Evolutionary conservation across 2,888 invertebrate genomes (phyloP), one percentile per base, ranked within the genome.

Genomic region (Drosophila macrothrix): DNA sequence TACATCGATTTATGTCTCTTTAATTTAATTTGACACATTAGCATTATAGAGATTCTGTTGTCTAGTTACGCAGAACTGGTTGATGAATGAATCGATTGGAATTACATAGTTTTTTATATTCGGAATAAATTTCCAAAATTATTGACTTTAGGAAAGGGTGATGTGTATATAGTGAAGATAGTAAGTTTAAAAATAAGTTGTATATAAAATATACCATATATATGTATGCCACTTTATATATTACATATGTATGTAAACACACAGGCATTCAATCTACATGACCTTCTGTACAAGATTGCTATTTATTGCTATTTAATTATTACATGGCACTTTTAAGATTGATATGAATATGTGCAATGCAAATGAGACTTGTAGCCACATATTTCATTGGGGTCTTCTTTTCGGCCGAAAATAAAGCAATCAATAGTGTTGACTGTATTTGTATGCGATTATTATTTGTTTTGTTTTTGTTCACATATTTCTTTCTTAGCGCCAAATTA

Each of bases 391-490:
- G 7, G 4, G 31, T 46, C 52, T 58, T 16, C 50, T 31, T n/a
- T 56, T 67, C 0, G 67, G 14, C 62, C 67, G 53, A 33, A 35
- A 61, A 52, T 33, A 33, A 50, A 39, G 16, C 43, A 19, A 66
- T 60, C 55, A 65, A 58, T 62, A 55, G 63, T 52, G 49, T 61
- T 71, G 59, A 78, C 50, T 74, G 67, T 70, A 58, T 59, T 43
- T 28, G 28, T 22, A n/a, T 54, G 31, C 33, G 35, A 61, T 71
- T 43, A 65, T 71, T 63, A 60, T 29, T 76, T 46, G 33, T 28
- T 61, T 53, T 25, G 49, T 29, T 28, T 52, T 53, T 52, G 39
- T n/a, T 41, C 22, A n/a, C 46, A 29, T 60, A 22, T 53, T 22
- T 60, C 64, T 62, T 77, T 66, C 50, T 37, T 73, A 22, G 39